phyloP scores from a whole-genome alignment of 2,888 invertebrate genomes.

The Eupithecia insigniata region DNA sequence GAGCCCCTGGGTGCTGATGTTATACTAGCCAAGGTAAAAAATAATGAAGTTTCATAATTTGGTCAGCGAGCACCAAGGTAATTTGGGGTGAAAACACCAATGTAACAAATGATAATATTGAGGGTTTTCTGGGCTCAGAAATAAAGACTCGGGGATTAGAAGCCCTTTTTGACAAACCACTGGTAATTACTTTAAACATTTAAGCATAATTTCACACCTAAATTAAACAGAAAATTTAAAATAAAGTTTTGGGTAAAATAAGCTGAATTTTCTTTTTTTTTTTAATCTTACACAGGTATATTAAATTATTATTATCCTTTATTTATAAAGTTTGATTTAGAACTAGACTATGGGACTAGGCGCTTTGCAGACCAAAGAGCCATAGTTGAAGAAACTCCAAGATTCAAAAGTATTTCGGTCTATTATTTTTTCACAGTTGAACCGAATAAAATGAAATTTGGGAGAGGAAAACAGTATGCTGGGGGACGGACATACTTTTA shows the following conservation, averaged over 20 bases:
- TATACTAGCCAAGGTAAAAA: constrained; percentile 62
- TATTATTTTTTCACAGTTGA: no score
- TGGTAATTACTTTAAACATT: not conserved
- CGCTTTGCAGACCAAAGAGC: no score
- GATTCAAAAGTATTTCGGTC: no score
- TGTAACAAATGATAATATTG: not conserved
- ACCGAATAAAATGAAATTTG: no score
- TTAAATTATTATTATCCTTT: no score
- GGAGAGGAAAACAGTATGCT: no score
- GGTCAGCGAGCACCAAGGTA: not conserved
- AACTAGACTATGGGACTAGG: no score
- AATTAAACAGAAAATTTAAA: not conserved
- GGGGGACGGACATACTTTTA: no score
- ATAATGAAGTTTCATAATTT: constrained; percentile 39
- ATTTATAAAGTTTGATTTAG: no score
- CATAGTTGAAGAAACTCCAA: no score
- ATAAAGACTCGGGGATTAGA: not conserved
- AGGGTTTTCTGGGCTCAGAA: not conserved
- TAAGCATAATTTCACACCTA: not conserved
- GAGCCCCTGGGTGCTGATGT: constrained; percentile 62
- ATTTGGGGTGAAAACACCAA: not conserved
- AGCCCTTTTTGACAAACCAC: not conserved
- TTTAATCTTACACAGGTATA: not conserved
- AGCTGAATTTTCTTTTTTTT: not conserved
- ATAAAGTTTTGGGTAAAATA: not conserved